Evolutionary conservation across 2,797 vertebrate species (phyloP).

Genomic region (Psittacula derbiana): DNA sequence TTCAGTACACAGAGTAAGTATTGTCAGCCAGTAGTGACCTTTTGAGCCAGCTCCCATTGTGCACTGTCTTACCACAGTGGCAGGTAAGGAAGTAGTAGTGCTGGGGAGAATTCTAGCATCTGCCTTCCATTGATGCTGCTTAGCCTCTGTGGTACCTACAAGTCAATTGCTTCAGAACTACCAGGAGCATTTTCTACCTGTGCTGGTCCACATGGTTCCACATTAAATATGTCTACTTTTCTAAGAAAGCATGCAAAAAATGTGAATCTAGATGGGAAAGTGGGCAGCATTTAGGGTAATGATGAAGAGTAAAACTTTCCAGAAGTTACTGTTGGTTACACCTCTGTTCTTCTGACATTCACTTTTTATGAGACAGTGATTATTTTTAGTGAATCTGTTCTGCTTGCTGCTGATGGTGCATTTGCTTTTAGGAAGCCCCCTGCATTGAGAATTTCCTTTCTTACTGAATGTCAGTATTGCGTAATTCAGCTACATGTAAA

Average conservation of each 20-base stretch:
- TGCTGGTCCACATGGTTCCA: not conserved
- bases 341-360: not conserved
- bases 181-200: not conserved
- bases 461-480: not conserved
- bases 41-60: not conserved
- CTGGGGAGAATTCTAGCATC: not conserved
- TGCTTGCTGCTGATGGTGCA: not conserved
- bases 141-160: not conserved
- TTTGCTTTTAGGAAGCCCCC: not conserved
- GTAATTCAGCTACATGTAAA: not conserved
- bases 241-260: not conserved
- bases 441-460: not conserved
- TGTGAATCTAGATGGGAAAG: not conserved
- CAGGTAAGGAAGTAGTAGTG: not conserved
- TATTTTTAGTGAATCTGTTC: not conserved
- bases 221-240: not conserved
- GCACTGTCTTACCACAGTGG: not conserved
- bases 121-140: not conserved
- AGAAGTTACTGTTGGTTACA: not conserved
- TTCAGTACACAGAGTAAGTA: not conserved
- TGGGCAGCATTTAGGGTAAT: not conserved
- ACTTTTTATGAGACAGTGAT: not conserved
- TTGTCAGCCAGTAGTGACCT: not conserved
- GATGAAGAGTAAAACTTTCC: not conserved
- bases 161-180: not conserved